A percentile compares a stretch with the other conserved stretches of the same genome.
phyloP scores from a whole-genome alignment of 2,888 invertebrate genomes.

The Meteorus cinctellus region DNA sequence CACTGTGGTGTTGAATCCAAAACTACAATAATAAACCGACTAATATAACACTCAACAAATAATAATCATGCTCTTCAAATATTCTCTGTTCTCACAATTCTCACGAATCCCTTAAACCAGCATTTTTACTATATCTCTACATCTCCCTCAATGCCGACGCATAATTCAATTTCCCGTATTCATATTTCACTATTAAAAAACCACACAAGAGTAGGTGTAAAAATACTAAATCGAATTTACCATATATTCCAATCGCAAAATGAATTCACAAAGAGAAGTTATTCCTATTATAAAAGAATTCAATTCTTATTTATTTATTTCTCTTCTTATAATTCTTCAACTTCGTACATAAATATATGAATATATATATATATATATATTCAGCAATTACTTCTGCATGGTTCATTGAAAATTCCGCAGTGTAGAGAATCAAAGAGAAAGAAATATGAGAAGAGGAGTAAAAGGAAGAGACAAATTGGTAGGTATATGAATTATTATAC shows the following conservation, averaged over 20 bases:
- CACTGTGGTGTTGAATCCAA: too few species aligned
- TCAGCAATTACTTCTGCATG: not conserved
- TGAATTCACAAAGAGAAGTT: not conserved
- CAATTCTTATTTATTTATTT: not conserved
- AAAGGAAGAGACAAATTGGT: not conserved
- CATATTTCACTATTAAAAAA: too few species aligned
- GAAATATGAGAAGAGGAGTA: not conserved
- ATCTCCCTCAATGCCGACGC: too few species aligned
- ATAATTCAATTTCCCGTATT: too few species aligned
- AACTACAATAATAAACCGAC: too few species aligned
- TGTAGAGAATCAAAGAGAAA: not conserved
- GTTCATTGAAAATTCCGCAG: constrained; percentile 6
- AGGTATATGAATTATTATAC: constrained; percentile 12
- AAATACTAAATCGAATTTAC: not conserved
- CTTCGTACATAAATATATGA: not conserved
- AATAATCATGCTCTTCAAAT: too few species aligned
- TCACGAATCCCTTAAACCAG: too few species aligned
- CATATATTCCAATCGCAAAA: not conserved
- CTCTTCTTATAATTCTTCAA: not conserved
- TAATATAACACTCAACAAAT: too few species aligned
- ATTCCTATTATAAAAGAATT: not conserved
- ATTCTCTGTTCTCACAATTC: too few species aligned
- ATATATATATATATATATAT: not conserved
- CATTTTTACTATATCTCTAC: too few species aligned
- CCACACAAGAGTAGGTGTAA: not conserved